Evolutionary conservation across 2,888 invertebrate genomes (phyloP).

Genomic region (Caenorhabditis sp.): DNA sequence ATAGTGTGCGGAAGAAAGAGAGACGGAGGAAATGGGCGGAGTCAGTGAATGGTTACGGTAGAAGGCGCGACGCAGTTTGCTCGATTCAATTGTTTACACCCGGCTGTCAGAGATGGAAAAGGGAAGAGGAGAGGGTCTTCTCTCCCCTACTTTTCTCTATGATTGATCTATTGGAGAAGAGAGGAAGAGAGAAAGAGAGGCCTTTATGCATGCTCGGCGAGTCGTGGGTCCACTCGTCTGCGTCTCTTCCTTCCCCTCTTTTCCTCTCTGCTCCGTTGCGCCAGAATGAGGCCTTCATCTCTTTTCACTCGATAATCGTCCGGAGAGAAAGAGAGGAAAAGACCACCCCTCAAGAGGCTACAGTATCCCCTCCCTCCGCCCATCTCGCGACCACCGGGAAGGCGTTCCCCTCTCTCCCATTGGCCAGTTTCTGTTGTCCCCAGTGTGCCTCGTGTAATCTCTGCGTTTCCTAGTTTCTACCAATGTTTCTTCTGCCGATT

Average conservation of each 20-base stretch:
- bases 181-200: background rate
- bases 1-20: background rate
- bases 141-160: constrained; percentile 21
- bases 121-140: constrained; percentile 4
- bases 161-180: constrained; percentile 38
- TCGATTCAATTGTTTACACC: constrained; percentile 14
- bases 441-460: no score
- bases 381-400: background rate
- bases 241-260: constrained; percentile 10
- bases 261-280: background rate
- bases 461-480: no score
- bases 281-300: background rate
- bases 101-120: background rate
- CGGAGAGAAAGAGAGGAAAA: background rate
- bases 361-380: background rate
- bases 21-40: constrained; percentile 9
- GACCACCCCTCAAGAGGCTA: background rate
- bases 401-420: background rate
- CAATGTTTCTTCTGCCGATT: no score
- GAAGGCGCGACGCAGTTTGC: background rate
- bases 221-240: constrained; percentile 33
- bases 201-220: constrained; percentile 5
- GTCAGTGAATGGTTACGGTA: constrained; percentile 25
- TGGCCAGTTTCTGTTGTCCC: background rate
- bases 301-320: background rate